Evolutionary conservation across 1,140 invertebrate species (phyloP).

Genomic region (Diuraphis noxia): DNA sequence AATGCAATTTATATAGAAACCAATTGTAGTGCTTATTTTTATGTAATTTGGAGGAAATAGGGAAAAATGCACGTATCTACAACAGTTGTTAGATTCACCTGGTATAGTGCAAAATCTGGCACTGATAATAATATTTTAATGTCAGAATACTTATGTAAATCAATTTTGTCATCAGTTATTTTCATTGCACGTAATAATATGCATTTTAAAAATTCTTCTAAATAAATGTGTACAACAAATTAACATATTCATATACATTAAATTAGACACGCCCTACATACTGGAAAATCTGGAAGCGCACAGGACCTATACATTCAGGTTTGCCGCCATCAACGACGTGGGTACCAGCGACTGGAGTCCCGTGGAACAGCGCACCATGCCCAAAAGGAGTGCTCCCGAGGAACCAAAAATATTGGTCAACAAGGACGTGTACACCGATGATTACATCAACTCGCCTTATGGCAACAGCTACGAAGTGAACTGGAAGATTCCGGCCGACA

Average conservation of each 20-base stretch:
- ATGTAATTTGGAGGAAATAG: no score
- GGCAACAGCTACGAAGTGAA: slow-evolving; percentile 76
- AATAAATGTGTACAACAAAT: neutral
- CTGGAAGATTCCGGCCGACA: slow-evolving; percentile 82
- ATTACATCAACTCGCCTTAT: slow-evolving; percentile 64
- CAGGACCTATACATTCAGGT: slow-evolving; percentile 81
- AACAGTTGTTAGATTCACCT: no score
- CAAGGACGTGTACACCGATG: slow-evolving; percentile 58
- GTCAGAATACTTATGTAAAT: neutral
- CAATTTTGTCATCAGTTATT: neutral
- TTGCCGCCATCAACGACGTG: slow-evolving; percentile 81
- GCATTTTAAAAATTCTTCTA: neutral
- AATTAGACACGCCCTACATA: slow-evolving; percentile 66
- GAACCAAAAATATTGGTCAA: slow-evolving; percentile 63
- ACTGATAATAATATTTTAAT: no score
- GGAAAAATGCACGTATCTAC: no score
- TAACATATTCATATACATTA: neutral
- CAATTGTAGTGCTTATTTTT: neutral
- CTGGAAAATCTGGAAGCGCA: slow-evolving; percentile 79
- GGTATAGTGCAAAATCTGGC: no score
- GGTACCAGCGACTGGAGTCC: slow-evolving; percentile 75
- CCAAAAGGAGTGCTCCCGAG: slow-evolving; percentile 64
- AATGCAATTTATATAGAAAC: neutral
- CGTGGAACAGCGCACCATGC: slow-evolving; percentile 65
- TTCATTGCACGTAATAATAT: neutral